A percentile compares a stretch with the other conserved stretches of the same genome.
These are phyloP conservation scores for Lates calcarifer DNA, from an alignment of 2,113 vertebrate species.

Conservation along the genomic window DNA sequence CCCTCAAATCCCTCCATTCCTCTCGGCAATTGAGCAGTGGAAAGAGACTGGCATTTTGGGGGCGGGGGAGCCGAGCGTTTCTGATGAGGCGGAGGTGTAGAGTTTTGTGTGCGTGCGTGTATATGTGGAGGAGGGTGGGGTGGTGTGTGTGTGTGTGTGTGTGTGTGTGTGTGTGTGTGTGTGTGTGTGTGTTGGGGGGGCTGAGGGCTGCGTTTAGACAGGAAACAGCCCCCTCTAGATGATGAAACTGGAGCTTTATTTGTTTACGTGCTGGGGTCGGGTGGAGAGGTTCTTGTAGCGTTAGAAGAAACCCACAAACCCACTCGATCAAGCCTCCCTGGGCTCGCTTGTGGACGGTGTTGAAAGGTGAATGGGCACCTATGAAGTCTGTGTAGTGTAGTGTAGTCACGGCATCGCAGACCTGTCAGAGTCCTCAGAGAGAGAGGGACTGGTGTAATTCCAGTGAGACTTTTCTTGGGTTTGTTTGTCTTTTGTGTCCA, in stretches of 20 bases:
- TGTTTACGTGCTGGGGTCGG: constrained; percentile 82
- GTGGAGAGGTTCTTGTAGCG: constrained; percentile 74
- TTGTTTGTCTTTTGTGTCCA: neutral
- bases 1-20: constrained; percentile 85
- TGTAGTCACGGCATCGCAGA: constrained; percentile 31
- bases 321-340: constrained; percentile 63
- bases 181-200: constrained; percentile 12
- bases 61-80: constrained; percentile 62
- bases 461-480: neutral
- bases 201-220: constrained; percentile 69
- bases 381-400: constrained; percentile 57
- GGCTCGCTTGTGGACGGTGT: constrained; percentile 55
- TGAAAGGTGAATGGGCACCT: constrained; percentile 74
- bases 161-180: constrained; percentile 65
- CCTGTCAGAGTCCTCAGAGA: constrained; percentile 19
- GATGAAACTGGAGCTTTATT: constrained; percentile 85
- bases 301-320: constrained; percentile 77
- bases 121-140: constrained; percentile 39
- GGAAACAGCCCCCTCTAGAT: constrained; percentile 84
- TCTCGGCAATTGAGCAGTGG: constrained; percentile 84
- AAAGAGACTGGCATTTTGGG: constrained; percentile 83
- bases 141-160: constrained; percentile 68
- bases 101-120: constrained; percentile 72
- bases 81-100: constrained; percentile 76
- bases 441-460: neutral